Evolutionary conservation across 2,113 vertebrate species (phyloP), one percentile per base, ranked within the genome.

Genomic region (Rallus limicola): DNA sequence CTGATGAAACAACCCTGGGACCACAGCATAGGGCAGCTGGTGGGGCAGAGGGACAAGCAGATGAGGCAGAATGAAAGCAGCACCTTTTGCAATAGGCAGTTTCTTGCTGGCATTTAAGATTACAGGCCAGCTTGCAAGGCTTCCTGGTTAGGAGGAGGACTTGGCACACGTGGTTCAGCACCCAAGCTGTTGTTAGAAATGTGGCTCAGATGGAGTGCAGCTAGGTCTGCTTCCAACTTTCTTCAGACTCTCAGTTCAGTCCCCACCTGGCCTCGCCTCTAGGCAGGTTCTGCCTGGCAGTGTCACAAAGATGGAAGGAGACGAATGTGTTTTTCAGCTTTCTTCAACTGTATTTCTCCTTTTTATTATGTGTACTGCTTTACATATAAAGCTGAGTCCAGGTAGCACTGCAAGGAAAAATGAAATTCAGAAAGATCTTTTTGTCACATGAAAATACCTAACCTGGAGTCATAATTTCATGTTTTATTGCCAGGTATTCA

Each of bases 231-330:
- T n/a, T 92, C 85, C 53, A 82, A 3, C 40, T 64, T 56, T 38
- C 48, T 87, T 24, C 34, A 40, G 60, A 18, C 44, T 87, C 58
- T 65, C 44, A 20, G 28, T 33, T 78, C 53, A 29, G 55, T 65
- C 25, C 16, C 25, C 1, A 4, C 68, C 50, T 92, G 55, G 29
- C 58, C 16, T 84, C 0, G 0, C 29, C 29, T 46, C 40, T 20
- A 13, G 44, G 33, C 36, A 34, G 64, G 21, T 70, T 56, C 40
- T 90, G 42, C 68, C 65, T 82, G 50, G 9, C 86, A 62, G 9
- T 11, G 25, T 23, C 55, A 75, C n/a, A 55, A 33, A 63, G 48
- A 6, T 16, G 4, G n/a, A 46, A 55, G 15, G 70, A 17, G 2
- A 50, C 20, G 6, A 13, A 6, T n/a, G 13, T 72, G 11, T 5